These are phyloP conservation scores for Oreonectes daqikongensis DNA, from an alignment of 2,797 vertebrate genomes.

Conservation along the genomic window DNA sequence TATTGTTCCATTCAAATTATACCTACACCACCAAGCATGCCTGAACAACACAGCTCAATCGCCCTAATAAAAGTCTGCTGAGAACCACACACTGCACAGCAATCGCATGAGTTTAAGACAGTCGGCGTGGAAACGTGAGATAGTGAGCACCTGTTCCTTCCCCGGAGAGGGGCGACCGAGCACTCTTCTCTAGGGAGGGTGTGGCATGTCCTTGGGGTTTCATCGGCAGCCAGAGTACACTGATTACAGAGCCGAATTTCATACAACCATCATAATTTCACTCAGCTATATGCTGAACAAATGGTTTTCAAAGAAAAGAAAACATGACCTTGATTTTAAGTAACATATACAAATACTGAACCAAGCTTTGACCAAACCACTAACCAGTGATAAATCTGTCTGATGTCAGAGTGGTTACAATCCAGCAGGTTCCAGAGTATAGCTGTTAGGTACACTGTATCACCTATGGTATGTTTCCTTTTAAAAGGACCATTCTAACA, in stretches of 20 bases:
- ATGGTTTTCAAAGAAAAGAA: neutral
- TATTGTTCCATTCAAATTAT: slow-evolving; percentile 69
- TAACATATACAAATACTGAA: neutral
- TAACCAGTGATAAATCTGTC: neutral
- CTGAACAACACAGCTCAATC: slow-evolving; percentile 71
- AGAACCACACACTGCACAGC: slow-evolving; percentile 70
- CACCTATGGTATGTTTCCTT: neutral
- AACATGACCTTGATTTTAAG: neutral
- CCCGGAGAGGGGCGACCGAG: slow-evolving; percentile 60
- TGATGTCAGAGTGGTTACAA: neutral
- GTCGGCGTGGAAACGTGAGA: slow-evolving; percentile 83
- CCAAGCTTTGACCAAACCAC: neutral
- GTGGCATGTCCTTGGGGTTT: slow-evolving; percentile 32
- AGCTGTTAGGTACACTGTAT: neutral
- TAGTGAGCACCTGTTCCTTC: slow-evolving; percentile 69
- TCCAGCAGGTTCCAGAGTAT: neutral
- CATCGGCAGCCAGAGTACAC: slow-evolving; percentile 43
- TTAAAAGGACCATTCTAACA: neutral
- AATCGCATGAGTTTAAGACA: slow-evolving; percentile 71
- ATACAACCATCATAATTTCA: slow-evolving; percentile 33
- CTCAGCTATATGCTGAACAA: neutral
- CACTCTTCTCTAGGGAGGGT: slow-evolving; percentile 51
- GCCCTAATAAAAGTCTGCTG: slow-evolving; percentile 73
- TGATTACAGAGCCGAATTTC: slow-evolving; percentile 50
- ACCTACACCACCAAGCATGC: slow-evolving; percentile 72